Evolutionary conservation across 1,140 invertebrate genomes (phyloP).

Genomic region (Dendroctonus ponderosae): DNA sequence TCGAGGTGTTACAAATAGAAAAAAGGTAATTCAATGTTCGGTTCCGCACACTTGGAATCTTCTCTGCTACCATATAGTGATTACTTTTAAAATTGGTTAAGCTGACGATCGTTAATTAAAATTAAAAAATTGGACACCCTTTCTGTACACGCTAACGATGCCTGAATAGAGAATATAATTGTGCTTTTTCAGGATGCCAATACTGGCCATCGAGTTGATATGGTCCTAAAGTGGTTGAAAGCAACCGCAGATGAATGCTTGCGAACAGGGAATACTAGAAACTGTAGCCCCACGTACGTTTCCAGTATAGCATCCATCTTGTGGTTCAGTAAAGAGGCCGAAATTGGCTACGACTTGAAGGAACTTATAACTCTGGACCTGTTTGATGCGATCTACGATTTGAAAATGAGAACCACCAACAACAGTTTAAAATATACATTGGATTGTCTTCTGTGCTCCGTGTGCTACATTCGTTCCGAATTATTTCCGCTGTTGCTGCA

Average conservation of each 20-base stretch:
- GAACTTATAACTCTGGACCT: conserved; percentile 65
- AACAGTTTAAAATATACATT: conserved; percentile 76
- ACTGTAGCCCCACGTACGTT: conserved; percentile 58
- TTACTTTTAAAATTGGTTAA: too few species aligned
- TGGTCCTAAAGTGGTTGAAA: conserved; percentile 64
- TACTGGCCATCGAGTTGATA: conserved; percentile 55
- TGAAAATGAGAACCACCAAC: conserved; percentile 66
- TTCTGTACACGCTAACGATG: too few species aligned
- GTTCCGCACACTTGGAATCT: too few species aligned
- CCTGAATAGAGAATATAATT: too few species aligned
- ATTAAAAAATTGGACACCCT: too few species aligned
- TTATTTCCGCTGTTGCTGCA: conserved; percentile 72
- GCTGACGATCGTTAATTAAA: too few species aligned
- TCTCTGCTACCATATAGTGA: too few species aligned
- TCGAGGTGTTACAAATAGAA: too few species aligned
- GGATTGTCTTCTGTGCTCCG: conserved; percentile 75
- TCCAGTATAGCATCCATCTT: conserved; percentile 77
- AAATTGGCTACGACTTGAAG: conserved; percentile 62
- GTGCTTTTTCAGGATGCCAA: conserved; percentile 45
- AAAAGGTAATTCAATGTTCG: too few species aligned
- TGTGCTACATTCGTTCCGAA: conserved; percentile 78
- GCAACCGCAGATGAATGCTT: conserved; percentile 54
- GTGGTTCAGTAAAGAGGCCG: conserved; percentile 71
- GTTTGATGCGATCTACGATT: conserved; percentile 73
- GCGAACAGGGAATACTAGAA: conserved; percentile 38